Conservation (phyloP, 2,888 invertebrate species). For the Bombylius discolor region DNA sequence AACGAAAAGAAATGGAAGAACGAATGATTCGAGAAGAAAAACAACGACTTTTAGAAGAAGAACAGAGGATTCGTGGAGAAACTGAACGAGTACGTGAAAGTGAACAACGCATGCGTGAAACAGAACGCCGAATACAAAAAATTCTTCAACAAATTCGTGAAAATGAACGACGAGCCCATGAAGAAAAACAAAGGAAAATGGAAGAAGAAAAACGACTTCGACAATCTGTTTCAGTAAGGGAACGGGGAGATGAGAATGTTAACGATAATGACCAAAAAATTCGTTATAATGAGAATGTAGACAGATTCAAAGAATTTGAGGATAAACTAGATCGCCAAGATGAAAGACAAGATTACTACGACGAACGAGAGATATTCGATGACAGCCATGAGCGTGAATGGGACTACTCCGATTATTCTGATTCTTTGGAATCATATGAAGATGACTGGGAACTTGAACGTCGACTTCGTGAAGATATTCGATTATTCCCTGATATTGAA, state of each 20-base stretch:
- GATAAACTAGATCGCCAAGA: neutral
- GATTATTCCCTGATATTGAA: neutral
- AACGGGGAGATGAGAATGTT: neutral
- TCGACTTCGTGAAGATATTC: neutral
- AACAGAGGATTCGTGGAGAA: neutral
- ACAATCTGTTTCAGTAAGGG: neutral
- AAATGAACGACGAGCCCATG: neutral
- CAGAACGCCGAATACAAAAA: neutral
- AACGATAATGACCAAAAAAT: neutral
- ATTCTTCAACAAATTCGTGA: neutral
- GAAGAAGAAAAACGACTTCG: neutral
- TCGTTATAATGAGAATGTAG: neutral
- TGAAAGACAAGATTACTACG: neutral
- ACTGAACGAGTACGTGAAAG: neutral
- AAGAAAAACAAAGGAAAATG: neutral
- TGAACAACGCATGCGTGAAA: neutral
- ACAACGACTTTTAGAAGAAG: neutral
- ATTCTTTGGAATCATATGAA: neutral
- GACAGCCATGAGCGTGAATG: neutral
- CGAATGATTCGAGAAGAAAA: neutral
- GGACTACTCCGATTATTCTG: neutral
- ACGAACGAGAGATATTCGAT: neutral
- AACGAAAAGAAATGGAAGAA: neutral
- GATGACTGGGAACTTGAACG: neutral
- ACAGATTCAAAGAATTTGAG: neutral